These are phyloP conservation scores for Sycophaga agraensis DNA, from an alignment of 1,140 invertebrate genomes.

Conservation along the genomic window DNA sequence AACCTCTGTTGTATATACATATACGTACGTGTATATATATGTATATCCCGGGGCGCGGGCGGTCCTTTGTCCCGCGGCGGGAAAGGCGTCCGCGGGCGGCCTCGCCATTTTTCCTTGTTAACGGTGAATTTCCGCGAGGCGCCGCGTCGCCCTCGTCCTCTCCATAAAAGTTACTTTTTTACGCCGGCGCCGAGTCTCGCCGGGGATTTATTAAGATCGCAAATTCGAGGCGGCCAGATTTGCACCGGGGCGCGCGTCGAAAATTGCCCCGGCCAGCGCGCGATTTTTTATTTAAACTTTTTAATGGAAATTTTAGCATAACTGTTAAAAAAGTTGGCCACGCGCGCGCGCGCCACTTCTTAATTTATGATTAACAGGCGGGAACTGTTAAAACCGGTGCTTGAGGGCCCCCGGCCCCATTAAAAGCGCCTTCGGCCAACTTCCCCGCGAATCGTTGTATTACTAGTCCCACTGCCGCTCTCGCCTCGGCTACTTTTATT, in stretches of 20 bases:
- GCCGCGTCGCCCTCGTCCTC: not conserved
- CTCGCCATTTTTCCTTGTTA: slow-evolving; percentile 5
- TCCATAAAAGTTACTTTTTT: slow-evolving; percentile 25
- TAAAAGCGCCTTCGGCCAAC: too few relatives aligned
- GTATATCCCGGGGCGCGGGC: too few relatives aligned
- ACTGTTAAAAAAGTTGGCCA: slow-evolving; percentile 17
- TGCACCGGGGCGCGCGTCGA: slow-evolving; percentile 1
- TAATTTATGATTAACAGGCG: slow-evolving; percentile 17
- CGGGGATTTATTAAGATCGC: slow-evolving; percentile 25
- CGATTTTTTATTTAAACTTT: slow-evolving; percentile 20
- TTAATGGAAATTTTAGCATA: slow-evolving; percentile 21
- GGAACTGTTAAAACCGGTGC: not conserved
- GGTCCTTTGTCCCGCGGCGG: too few relatives aligned
- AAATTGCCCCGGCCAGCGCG: not conserved
- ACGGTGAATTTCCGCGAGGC: slow-evolving; percentile 8
- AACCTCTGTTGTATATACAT: too few relatives aligned
- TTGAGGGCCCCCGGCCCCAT: too few relatives aligned
- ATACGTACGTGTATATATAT: too few relatives aligned
- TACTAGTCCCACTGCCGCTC: too few relatives aligned
- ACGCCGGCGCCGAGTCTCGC: not conserved
- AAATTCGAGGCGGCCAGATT: slow-evolving; percentile 12
- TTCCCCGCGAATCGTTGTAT: too few relatives aligned
- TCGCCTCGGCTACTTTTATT: too few relatives aligned
- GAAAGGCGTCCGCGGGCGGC: not conserved
- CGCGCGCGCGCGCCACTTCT: not conserved